phyloP scores from a whole-genome alignment of 1,140 invertebrate species.

The Pinna nobilis region DNA sequence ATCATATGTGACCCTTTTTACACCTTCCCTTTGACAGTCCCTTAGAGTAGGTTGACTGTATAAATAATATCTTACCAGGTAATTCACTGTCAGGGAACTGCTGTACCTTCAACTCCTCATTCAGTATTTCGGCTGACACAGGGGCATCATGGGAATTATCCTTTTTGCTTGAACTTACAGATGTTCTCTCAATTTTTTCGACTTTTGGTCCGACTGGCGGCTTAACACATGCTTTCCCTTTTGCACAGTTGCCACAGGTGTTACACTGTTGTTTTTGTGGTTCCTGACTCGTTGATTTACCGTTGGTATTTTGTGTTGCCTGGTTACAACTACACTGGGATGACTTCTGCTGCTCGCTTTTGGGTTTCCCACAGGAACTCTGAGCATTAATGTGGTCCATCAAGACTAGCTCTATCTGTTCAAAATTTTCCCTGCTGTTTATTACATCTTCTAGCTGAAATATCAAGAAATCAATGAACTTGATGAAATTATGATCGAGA shows the following conservation, averaged over 20 bases:
- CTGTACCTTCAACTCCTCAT: conserved; percentile 8
- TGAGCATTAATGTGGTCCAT: conserved; percentile 30
- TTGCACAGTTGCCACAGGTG: neutral
- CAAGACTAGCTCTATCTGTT: conserved; percentile 28
- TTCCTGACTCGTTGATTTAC: conserved; percentile 5
- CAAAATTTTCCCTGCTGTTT: conserved; percentile 23
- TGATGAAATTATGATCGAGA: too few relatives aligned
- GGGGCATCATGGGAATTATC: conserved; percentile 17
- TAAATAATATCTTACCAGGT: conserved; percentile 32
- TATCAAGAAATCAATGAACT: neutral
- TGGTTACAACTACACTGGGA: conserved; percentile 3
- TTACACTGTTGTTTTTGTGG: too few relatives aligned
- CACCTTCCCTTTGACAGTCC: too few relatives aligned
- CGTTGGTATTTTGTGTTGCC: neutral
- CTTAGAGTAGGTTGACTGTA: neutral
- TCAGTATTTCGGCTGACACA: conserved; percentile 14
- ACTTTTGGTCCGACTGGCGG: conserved; percentile 11
- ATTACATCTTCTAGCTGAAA: conserved; percentile 30
- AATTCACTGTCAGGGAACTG: conserved; percentile 42
- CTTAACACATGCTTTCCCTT: conserved; percentile 3
- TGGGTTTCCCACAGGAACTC: neutral
- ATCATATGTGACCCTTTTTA: too few relatives aligned
- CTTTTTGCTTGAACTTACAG: neutral
- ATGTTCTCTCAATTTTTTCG: conserved; percentile 5
- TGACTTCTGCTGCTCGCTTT: neutral